Base-by-base conservation (phyloP, 2,113 vertebrate genomes). In the Trichechus manatus region DNA sequence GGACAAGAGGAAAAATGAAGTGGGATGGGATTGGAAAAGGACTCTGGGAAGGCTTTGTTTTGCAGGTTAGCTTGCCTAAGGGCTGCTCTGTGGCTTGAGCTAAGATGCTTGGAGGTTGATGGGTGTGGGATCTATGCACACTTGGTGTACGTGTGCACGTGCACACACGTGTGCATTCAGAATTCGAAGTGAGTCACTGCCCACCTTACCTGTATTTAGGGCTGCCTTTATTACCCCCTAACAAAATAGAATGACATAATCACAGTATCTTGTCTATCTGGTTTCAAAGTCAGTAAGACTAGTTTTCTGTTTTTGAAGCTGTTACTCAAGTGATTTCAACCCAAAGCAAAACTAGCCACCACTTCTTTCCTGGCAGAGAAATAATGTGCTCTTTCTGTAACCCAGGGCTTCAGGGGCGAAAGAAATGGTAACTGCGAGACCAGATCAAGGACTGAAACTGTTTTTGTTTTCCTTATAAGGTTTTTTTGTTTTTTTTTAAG, bases 41-140 rank as follows among this genome's bases (percentile, higher is more conserved):
- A 5, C 5, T 7, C 4, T 3, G 0, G 1, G 85, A 23, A 1
- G 9, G 22, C 33, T 19, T 29, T 47, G 25, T 33, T 27, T 1
- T 47, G 20, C 63, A 83, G 64, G 36, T 63, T 19, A 75, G 66
- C 27, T 15, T 59, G 31, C 39, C 20, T 22, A 31, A 83, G 39
- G 50, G 47, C 74, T 50, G 5, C 33, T 75, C 22, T 20, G 44
- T 80, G 89, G 83, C 39, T 39, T 75, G 29, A 56, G 39, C 66
- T 15, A 31, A 78, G 50, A 29, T 44, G 3, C 6, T 36, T 33
- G 31, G 79, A 64, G 23, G 44, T 19, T 81, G 63, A 23, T 27
- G 23, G 42, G 11, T 25, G 2, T 31, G 36, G 25, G 15, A 13
- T 31, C 36, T 81, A 5, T 50, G 31, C 20, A 42, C 5, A 6